Conservation (phyloP, 2,113 vertebrate species). For the Anolis sagrei region DNA sequence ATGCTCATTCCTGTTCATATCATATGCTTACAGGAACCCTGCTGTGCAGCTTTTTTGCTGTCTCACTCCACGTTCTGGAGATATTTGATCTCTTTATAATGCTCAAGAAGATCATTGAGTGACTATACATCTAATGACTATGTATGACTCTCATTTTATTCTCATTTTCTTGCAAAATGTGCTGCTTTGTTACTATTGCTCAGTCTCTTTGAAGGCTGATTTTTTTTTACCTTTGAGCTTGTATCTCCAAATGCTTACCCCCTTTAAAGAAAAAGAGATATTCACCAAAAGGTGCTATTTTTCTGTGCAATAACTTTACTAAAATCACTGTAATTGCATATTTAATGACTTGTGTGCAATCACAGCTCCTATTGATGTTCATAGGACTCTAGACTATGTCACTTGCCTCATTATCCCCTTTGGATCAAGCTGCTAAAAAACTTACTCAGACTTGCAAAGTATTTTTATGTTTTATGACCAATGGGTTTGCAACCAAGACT, state of each 20-base stretch:
- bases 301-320: neutral
- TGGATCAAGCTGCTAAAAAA: neutral
- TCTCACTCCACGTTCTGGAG: too few relatives aligned
- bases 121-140: neutral
- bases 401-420: neutral
- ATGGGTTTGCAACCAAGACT: too few relatives aligned
- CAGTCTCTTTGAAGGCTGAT: neutral
- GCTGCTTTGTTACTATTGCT: neutral
- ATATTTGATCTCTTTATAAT: neutral
- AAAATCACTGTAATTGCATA: neutral
- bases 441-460: neutral
- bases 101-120: neutral
- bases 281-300: neutral
- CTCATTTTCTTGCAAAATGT: neutral
- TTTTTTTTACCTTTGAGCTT: neutral
- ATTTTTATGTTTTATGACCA: too few relatives aligned
- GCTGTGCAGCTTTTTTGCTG: neutral
- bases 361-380: neutral
- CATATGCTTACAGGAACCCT: neutral
- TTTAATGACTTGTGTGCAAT: neutral
- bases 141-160: neutral
- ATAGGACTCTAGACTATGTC: neutral
- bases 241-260: neutral
- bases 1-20: neutral
- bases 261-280: neutral